Conservation (phyloP, 2,113 vertebrate genomes). For the Callorhinus ursinus region DNA sequence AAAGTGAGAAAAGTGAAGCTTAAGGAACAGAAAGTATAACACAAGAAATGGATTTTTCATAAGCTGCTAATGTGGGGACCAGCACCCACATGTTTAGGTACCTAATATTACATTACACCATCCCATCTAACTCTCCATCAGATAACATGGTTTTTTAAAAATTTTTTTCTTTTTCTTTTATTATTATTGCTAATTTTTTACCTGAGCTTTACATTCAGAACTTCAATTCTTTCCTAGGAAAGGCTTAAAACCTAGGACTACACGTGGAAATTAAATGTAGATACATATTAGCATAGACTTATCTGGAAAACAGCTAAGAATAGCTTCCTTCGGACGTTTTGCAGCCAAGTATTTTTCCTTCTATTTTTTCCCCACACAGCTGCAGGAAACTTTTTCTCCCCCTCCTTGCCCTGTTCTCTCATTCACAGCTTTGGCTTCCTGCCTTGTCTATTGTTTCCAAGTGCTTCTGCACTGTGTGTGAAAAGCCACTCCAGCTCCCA, state of each 20-base stretch:
- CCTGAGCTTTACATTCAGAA: not conserved
- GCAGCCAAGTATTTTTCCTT: not conserved
- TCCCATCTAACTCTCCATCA: not conserved
- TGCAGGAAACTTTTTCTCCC: not conserved
- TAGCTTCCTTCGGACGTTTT: not conserved
- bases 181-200: not conserved
- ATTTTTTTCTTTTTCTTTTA: not conserved
- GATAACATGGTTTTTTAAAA: not conserved
- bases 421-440: not conserved
- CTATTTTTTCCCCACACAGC: not conserved
- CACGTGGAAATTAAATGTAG: not conserved
- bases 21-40: not conserved
- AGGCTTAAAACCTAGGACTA: not conserved
- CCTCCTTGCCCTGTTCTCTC: not conserved
- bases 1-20: not conserved
- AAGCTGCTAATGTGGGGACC: too few species aligned
- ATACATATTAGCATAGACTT: not conserved
- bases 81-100: not conserved
- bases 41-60: not conserved
- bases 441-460: not conserved
- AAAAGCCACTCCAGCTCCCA: too few species aligned
- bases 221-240: not conserved
- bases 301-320: not conserved
- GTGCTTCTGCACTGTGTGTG: not conserved
- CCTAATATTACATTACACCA: not conserved